Evolutionary conservation across 2,888 invertebrate genomes (phyloP).

Genomic region (Parasteatoda lunata): DNA sequence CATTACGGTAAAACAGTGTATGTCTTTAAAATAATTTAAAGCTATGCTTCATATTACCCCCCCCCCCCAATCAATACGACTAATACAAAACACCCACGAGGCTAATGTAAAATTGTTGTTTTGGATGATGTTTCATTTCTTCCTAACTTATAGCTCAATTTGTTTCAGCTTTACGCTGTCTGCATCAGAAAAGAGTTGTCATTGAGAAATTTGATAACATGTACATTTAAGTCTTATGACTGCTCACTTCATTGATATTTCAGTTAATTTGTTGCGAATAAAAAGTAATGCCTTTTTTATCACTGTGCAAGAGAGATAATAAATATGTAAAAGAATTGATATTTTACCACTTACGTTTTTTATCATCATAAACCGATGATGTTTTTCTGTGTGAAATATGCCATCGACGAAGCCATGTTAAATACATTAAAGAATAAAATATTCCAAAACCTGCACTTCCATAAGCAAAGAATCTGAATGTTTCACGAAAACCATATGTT

Average conservation of each 20-base stretch:
- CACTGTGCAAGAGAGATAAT: background rate
- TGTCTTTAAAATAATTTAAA: too few relatives aligned
- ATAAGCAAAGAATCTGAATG: conserved; percentile 82
- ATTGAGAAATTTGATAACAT: background rate
- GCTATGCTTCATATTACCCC: too few relatives aligned
- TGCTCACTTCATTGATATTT: background rate
- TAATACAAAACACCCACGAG: too few relatives aligned
- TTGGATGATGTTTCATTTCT: too few relatives aligned
- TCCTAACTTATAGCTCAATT: too few relatives aligned
- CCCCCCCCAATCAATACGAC: too few relatives aligned
- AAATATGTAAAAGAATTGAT: background rate
- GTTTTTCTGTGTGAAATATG: conserved; percentile 3
- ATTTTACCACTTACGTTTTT: conserved; percentile 6
- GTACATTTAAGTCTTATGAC: background rate
- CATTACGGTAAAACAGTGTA: too few relatives aligned
- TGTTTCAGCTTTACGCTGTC: too few relatives aligned
- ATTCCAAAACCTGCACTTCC: conserved; percentile 80
- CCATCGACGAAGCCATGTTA: conserved; percentile 77
- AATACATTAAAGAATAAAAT: conserved; percentile 82
- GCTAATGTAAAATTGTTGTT: too few relatives aligned
- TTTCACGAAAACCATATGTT: conserved; percentile 82
- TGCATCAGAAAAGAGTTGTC: background rate
- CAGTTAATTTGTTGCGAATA: too few relatives aligned
- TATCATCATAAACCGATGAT: background rate
- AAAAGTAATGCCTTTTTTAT: too few relatives aligned